Evolutionary conservation across 2,888 invertebrate genomes (phyloP).

Genomic region (Tolmerus cingulatus): DNA sequence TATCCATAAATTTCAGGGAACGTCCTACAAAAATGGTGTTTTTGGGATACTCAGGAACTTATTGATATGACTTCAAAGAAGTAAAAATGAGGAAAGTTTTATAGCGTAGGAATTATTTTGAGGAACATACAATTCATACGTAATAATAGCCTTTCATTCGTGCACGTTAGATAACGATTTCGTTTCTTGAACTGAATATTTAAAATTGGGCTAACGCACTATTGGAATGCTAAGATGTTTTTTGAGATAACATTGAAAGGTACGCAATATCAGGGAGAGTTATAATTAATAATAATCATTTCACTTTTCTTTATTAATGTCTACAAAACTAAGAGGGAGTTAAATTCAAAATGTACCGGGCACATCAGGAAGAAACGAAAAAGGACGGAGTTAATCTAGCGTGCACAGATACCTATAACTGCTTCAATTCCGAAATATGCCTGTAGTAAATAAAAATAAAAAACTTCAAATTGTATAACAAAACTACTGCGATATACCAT

Average conservation of each 20-base stretch:
- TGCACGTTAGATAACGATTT: background rate
- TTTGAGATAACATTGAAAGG: background rate
- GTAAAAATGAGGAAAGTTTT: background rate
- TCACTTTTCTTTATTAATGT: background rate
- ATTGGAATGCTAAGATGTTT: background rate
- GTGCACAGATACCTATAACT: background rate
- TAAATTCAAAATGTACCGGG: background rate
- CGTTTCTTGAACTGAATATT: background rate
- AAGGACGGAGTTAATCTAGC: background rate
- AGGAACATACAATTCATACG: constrained; percentile 14
- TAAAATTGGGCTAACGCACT: background rate
- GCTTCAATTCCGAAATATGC: background rate
- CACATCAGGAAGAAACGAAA: background rate
- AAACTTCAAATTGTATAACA: background rate
- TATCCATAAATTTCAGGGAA: background rate
- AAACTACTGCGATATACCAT: background rate
- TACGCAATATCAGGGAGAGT: background rate
- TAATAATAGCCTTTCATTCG: background rate
- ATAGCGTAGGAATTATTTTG: background rate
- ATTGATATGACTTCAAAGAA: constrained; percentile 12
- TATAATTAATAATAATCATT: background rate
- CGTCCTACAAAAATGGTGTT: background rate
- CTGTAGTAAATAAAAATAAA: background rate
- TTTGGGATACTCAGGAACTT: constrained; percentile 10
- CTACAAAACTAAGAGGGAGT: background rate